Evolutionary conservation across 2,888 invertebrate genomes (phyloP).

Genomic region (Agrochola litura): DNA sequence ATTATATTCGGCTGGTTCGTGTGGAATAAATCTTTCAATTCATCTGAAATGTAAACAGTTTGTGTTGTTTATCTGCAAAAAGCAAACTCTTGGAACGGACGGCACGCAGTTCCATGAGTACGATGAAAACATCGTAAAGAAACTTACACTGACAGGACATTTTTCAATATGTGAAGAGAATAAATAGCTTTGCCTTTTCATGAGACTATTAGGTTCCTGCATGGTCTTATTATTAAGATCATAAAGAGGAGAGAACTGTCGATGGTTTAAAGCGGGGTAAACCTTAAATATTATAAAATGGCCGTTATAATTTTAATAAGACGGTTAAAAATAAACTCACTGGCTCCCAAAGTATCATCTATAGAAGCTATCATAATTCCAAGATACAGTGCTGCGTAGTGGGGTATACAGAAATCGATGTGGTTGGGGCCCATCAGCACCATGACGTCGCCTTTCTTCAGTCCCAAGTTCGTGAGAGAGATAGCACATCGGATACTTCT

Average conservation of each 20-base stretch:
- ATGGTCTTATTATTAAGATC: no score
- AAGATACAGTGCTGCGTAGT: conserved; percentile 84
- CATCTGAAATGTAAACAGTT: conserved; percentile 36
- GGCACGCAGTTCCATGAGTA: no score
- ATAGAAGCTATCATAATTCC: conserved; percentile 79
- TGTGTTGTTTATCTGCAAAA: conserved; percentile 39
- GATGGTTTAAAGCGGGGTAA: no score
- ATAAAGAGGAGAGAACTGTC: no score
- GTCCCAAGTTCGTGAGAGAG: conserved; percentile 78
- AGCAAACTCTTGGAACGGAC: neutral
- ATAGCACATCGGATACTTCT: conserved; percentile 65
- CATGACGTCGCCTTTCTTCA: conserved; percentile 83
- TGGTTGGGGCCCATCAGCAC: conserved; percentile 85
- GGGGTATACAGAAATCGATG: conserved; percentile 82
- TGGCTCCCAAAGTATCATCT: conserved; percentile 73
- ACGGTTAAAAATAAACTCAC: conserved; percentile 69
- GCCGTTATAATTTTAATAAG: neutral
- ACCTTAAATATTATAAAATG: no score
- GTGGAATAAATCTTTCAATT: conserved; percentile 41
- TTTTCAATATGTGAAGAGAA: no score
- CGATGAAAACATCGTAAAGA: no score
- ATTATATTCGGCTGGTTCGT: conserved; percentile 48
- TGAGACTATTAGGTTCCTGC: no score
- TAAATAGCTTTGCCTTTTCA: no score
- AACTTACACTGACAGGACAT: no score